A percentile compares a stretch with the other conserved stretches of the same genome.
Evolutionary conservation across 2,797 vertebrate species (phyloP).

Genomic region (Remorina albescens): DNA sequence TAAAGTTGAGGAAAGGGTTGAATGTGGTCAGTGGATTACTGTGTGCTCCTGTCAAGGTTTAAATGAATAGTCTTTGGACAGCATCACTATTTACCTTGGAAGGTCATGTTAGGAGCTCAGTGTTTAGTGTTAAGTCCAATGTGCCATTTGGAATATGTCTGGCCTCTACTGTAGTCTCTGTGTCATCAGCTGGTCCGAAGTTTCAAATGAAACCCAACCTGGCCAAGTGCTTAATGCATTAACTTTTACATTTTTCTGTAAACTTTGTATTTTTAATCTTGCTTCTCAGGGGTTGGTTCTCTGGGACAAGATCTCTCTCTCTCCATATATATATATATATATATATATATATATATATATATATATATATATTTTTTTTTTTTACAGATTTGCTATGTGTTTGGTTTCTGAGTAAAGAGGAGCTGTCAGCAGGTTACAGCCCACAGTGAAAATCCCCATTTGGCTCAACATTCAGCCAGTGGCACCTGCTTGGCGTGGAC

Average conservation of each 20-base stretch:
- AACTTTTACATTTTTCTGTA: background rate
- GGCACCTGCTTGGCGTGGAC: constrained; percentile 53
- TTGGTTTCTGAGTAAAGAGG: constrained; percentile 46
- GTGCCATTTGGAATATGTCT: constrained; percentile 67
- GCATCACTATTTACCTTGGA: constrained; percentile 69
- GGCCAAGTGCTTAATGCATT: background rate
- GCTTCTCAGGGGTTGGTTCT: constrained; percentile 28
- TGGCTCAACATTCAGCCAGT: constrained; percentile 47
- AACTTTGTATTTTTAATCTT: no score
- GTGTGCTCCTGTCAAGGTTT: constrained; percentile 56
- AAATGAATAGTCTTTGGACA: constrained; percentile 56
- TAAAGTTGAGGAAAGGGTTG: constrained; percentile 50
- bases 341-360: no score
- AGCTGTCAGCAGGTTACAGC: constrained; percentile 65
- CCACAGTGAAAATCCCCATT: constrained; percentile 67
- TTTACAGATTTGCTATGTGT: constrained; percentile 34
- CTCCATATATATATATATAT: no score
- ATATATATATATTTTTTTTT: no score
- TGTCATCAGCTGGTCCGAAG: constrained; percentile 17
- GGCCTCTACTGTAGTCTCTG: constrained; percentile 1
- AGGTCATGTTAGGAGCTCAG: constrained; percentile 34
- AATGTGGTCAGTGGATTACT: constrained; percentile 55
- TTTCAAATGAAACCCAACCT: background rate
- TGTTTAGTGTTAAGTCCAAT: constrained; percentile 63
- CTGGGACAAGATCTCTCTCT: constrained; percentile 22